Evolutionary conservation across 1,140 invertebrate genomes (phyloP), one percentile per base, ranked within the genome.

Genomic region (Conus betulinus): DNA sequence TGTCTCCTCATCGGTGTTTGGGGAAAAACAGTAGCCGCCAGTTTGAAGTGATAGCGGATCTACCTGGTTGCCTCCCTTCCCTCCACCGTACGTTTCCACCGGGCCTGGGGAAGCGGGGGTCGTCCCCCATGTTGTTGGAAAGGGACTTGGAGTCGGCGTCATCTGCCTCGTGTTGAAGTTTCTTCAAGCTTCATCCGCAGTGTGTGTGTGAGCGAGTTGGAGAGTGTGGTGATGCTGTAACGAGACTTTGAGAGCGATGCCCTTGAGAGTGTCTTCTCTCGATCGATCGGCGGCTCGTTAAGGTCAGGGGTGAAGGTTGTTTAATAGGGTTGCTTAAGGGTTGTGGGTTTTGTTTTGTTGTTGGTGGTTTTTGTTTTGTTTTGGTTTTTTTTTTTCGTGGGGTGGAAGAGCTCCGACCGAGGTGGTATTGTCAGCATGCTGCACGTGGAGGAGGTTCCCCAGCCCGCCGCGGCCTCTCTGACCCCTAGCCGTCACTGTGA

Each of bases 21-120:
- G 10, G 79, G 79, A 81, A 81, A 81, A 81, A 81, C 79, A 81
- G 79, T 81, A 81, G 79, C 79, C 39, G 39, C 27, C 39, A 5
- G 79, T 39, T 81, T 81, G 51, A 81, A 81, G 79, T 81, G 79
- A 81, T 81, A 52, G 79, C 51, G 79, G 13, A 53, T 53, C 79
- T 51, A 53, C 20, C 20, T 23, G 6, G 67, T 71, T 20, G 6
- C 67, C 6, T 71, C 67, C 67, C 11, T 71, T 71, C 23, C 23
- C 39, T 39, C 39, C 39, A 39, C 39, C 39, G 39, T 39, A 39
- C 39, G 39, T 39, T 39, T 39, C 39, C 39, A 39, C 39, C 39
- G 39, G 39, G 39, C 39, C 39, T 39, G 39, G 39, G 39, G 39
- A 39, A 39, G 39, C 39, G 39, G 39, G 39, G 39, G 39, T 39